phyloP scores from a whole-genome alignment of 2,888 invertebrate genomes.

The Noctua janthina region DNA sequence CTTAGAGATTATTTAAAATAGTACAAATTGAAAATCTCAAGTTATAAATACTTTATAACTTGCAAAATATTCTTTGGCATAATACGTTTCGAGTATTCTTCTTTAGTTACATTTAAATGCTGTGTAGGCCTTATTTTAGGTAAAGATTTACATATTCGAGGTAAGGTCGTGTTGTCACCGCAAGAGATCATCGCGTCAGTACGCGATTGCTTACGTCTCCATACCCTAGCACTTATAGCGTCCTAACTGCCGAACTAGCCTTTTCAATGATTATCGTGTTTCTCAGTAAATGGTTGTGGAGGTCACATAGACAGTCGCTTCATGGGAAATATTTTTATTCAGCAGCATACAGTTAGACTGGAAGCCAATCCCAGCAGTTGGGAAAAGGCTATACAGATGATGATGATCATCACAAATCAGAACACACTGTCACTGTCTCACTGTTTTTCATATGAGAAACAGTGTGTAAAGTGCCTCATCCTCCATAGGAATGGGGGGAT shows the following conservation, averaged over 20 bases:
- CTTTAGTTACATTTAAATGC: neutral
- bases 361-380: neutral
- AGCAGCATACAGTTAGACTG: neutral
- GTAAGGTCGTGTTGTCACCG: neutral
- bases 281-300: neutral
- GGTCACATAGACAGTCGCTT: neutral
- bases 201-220: neutral
- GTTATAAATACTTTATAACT: conserved; percentile 24
- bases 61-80: conserved; percentile 29
- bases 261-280: neutral
- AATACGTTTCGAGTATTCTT: conserved; percentile 30
- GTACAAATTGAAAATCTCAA: conserved; percentile 6
- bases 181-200: neutral
- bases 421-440: too few relatives aligned
- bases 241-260: neutral
- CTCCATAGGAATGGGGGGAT: neutral
- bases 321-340: neutral
- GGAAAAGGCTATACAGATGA: neutral
- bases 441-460: neutral
- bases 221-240: neutral
- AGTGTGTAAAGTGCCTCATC: neutral
- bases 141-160: neutral
- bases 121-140: neutral
- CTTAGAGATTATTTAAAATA: neutral
- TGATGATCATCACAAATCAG: neutral